Conservation (phyloP, 2,888 invertebrate species). For the Melangyna quadrimaculata region DNA sequence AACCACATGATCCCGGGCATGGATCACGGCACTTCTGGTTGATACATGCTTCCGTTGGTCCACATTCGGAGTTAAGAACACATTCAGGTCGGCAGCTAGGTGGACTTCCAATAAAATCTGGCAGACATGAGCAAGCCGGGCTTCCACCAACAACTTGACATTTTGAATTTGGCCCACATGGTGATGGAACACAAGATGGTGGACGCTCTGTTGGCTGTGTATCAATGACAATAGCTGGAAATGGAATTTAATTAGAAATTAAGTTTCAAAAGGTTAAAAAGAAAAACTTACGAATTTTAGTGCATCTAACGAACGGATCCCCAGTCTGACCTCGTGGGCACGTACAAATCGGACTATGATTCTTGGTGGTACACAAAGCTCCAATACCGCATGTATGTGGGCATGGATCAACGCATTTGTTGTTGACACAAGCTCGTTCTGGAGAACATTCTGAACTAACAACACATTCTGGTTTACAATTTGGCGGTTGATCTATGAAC, state of each 20-base stretch:
- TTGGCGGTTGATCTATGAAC: constrained; percentile 89
- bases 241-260: not conserved
- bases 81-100: constrained; percentile 91
- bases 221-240: constrained; percentile 74
- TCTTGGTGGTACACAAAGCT: constrained; percentile 90
- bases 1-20: constrained; percentile 91
- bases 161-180: constrained; percentile 91
- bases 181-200: constrained; percentile 90
- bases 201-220: constrained; percentile 84
- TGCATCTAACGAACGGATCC: constrained; percentile 91
- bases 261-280: not conserved
- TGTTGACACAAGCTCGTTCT: constrained; percentile 91
- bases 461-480: constrained; percentile 92
- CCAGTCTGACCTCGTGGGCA: constrained; percentile 93
- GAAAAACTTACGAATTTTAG: constrained; percentile 84
- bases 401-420: constrained; percentile 93
- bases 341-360: constrained; percentile 93
- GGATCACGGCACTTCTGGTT: constrained; percentile 91
- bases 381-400: constrained; percentile 93
- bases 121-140: constrained; percentile 90
- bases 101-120: constrained; percentile 89
- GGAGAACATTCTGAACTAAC: constrained; percentile 92
- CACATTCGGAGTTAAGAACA: constrained; percentile 89
- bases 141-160: constrained; percentile 88
- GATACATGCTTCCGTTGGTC: constrained; percentile 88